Evolutionary conservation across 2,888 invertebrate genomes (phyloP).

Genomic region (Polyommatus iphigenia): DNA sequence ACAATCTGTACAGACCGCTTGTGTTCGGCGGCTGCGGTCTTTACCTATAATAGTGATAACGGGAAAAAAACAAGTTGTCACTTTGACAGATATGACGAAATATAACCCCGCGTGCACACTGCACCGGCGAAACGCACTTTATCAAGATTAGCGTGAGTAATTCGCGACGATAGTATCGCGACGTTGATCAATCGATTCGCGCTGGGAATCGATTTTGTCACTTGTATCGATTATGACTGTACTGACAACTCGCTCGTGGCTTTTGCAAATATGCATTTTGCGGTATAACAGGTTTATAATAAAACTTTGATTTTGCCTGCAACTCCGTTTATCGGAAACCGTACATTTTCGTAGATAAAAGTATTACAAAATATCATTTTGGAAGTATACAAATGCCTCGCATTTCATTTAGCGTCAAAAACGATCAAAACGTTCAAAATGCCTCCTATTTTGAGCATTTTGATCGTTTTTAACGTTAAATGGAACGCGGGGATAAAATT

Average conservation of each 20-base stretch:
- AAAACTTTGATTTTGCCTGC: not conserved
- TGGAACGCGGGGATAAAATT: too few species aligned
- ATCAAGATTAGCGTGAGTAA: conserved; percentile 74
- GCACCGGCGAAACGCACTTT: conserved; percentile 47
- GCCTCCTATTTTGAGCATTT: too few species aligned
- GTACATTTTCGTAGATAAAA: too few species aligned
- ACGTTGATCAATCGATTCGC: conserved; percentile 72
- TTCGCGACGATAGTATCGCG: conserved; percentile 56
- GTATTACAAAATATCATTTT: too few species aligned
- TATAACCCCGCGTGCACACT: conserved; percentile 27
- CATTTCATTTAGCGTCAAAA: too few species aligned
- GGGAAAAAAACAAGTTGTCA: not conserved
- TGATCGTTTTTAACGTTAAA: too few species aligned
- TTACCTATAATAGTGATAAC: not conserved
- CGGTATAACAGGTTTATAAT: not conserved
- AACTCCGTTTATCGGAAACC: too few species aligned
- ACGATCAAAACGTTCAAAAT: too few species aligned
- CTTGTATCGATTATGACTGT: conserved; percentile 41
- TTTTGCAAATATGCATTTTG: not conserved
- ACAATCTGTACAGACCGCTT: too few species aligned
- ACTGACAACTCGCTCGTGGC: conserved; percentile 2
- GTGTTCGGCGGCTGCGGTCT: too few species aligned
- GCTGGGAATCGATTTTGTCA: conserved; percentile 46
- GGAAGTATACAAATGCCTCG: too few species aligned
- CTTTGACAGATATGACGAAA: conserved; percentile 11